Percentiles rank a stretch among this genome's conserved stretches.
phyloP scores from a whole-genome alignment of 30 jellyfish, hydroid and myxozoan genomes.

The Cassiopea andromeda region DNA sequence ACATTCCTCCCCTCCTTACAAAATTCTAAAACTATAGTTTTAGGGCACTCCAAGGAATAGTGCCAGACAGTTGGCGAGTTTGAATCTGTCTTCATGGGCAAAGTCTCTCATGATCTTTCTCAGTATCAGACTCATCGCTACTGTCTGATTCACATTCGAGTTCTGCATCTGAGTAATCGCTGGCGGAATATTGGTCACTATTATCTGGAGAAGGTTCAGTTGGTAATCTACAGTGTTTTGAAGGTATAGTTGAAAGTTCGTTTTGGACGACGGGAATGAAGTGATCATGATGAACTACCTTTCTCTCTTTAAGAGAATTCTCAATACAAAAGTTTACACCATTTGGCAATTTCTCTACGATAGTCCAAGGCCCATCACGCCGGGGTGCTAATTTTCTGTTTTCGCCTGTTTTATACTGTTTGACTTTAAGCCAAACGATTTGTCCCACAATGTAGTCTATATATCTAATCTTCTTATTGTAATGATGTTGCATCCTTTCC shows the following conservation, averaged over 20 bases:
- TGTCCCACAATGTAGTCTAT: conserved; percentile 27
- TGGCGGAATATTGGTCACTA: not conserved
- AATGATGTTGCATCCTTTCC: conserved; percentile 40
- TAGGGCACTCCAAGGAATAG: conserved; percentile 2
- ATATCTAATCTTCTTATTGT: conserved; percentile 46
- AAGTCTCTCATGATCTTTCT: conserved; percentile 3
- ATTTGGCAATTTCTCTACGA: conserved; percentile 32
- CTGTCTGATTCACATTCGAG: conserved; percentile 15
- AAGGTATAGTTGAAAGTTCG: conserved; percentile 4
- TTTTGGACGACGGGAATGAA: conserved; percentile 11
- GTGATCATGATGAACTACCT: conserved; percentile 38
- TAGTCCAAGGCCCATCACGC: conserved; percentile 48
- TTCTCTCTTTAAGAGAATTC: conserved; percentile 17
- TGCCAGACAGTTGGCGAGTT: conserved; percentile 16
- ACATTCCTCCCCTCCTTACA: conserved; percentile 22
- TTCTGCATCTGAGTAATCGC: not conserved
- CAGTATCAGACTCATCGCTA: conserved; percentile 3
- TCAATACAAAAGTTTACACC: conserved; percentile 45
- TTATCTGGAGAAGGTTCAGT: not conserved
- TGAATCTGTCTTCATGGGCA: conserved; percentile 2
- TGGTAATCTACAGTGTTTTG: not conserved
- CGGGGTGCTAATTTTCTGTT: conserved; percentile 64
- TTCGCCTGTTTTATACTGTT: conserved; percentile 49
- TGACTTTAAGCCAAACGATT: conserved; percentile 53
- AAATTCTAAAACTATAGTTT: not conserved